phyloP scores from a whole-genome alignment of 2,888 invertebrate species.

The Erebia ligea region DNA sequence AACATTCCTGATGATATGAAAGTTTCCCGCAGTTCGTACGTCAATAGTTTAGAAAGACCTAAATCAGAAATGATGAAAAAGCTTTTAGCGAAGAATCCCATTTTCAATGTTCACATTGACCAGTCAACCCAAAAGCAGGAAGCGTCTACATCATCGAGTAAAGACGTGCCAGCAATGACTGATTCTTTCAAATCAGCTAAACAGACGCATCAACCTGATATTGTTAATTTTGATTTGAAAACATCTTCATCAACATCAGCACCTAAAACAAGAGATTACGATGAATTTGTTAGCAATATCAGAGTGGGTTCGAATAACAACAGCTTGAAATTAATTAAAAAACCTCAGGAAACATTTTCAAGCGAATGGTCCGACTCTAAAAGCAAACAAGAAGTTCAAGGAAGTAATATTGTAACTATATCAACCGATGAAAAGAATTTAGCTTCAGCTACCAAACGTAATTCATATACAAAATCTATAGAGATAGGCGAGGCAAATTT shows the following conservation, averaged over 20 bases:
- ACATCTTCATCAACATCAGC: conserved; percentile 46
- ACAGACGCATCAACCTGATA: conserved; percentile 73
- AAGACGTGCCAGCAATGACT: conserved; percentile 62
- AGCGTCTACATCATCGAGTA: conserved; percentile 55
- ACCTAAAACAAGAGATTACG: conserved; percentile 64
- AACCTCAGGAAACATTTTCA: conserved; percentile 57
- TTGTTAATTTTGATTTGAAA: conserved; percentile 78
- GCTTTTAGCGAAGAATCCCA: conserved; percentile 78
- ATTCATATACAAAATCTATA: conserved; percentile 77
- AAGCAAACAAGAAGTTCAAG: conserved; percentile 49
- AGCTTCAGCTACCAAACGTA: conserved; percentile 62
- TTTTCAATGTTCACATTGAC: conserved; percentile 74
- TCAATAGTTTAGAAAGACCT: conserved; percentile 84
- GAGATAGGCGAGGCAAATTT: conserved; percentile 73
- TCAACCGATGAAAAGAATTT: conserved; percentile 67
- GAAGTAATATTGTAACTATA: conserved; percentile 75
- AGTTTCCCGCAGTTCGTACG: conserved; percentile 84
- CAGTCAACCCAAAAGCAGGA: conserved; percentile 61
- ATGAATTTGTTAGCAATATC: conserved; percentile 78
- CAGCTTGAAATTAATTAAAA: conserved; percentile 67
- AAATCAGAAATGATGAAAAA: conserved; percentile 85
- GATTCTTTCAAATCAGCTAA: conserved; percentile 70
- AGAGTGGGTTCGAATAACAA: conserved; percentile 77
- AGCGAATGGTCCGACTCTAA: conserved; percentile 68
- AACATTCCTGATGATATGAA: conserved; percentile 86